Base-by-base conservation (phyloP, 1,140 invertebrate species). In the Chironomus tepperi region DNA sequence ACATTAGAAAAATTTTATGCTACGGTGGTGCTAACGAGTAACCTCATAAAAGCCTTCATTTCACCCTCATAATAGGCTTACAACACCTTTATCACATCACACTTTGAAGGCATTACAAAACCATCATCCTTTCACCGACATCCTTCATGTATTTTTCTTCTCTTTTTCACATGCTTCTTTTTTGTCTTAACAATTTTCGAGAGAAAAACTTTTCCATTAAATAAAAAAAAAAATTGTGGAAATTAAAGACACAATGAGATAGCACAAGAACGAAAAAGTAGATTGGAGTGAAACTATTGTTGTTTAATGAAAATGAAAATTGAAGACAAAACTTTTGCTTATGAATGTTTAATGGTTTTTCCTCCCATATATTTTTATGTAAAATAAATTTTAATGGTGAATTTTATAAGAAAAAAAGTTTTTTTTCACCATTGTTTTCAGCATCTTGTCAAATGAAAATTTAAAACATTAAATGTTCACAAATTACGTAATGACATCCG, bases 281-380 rank as follows among this genome's bases (percentile, higher is more conserved):
- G 47, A 57, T 5, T 57, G 47, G n/a, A 57, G 12, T 15, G 15
- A 12, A 57, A 57, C 47, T n/a, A 57, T 57, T n/a, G 47, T 57
- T 57, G 47, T 57, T 34, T n/a, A 57, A 57, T 57, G 47, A 15
- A 34, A 34, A 34, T 34, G 24, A 34, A 34, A 34, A 34, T 34
- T 57, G 47, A n/a, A 12, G 47, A 57, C 24, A 57, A 57, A 57
- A 57, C 47, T 57, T 57, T 47, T 57, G 12, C 47, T 57, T n/a
- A 57, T 57, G 47, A 57, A 57, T 57, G 47, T 57, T 57, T 57
- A 57, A 57, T 57, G 47, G n/a, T n/a, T 57, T 15, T 57, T 34
- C 24, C 5, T 34, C 2, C 24, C 24, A 34, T 34, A 34, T 5
- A 34, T 34, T 34, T 34, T 34, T 34, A 34, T 34, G 24, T 34